Evolutionary conservation across 2,888 invertebrate genomes (phyloP).

Genomic region (Eudemis profundana): DNA sequence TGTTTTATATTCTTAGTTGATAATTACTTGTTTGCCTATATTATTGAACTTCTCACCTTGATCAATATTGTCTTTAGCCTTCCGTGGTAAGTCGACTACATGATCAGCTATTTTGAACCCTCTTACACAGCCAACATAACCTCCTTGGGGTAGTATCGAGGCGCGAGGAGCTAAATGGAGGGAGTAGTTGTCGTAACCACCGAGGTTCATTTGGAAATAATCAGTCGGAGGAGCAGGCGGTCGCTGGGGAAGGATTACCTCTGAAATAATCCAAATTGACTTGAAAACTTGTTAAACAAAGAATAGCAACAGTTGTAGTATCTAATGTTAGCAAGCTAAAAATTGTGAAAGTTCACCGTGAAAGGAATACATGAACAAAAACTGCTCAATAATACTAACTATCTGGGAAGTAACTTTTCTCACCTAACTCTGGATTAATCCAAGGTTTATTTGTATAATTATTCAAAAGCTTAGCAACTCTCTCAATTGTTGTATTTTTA

Average conservation of each 20-base stretch:
- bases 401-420: too few relatives aligned
- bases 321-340: too few relatives aligned
- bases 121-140: slow-evolving; percentile 94
- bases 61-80: slow-evolving; percentile 88
- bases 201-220: slow-evolving; percentile 95
- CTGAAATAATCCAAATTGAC: slow-evolving; percentile 77
- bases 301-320: too few relatives aligned
- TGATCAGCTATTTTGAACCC: slow-evolving; percentile 94
- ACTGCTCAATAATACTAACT: too few relatives aligned
- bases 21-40: too few relatives aligned
- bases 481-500: slow-evolving; percentile 88
- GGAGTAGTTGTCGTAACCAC: slow-evolving; percentile 92
- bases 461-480: slow-evolving; percentile 88
- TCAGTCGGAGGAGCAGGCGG: slow-evolving; percentile 95
- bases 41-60: slow-evolving; percentile 80
- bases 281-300: too few relatives aligned
- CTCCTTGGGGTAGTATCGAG: slow-evolving; percentile 81
- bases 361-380: too few relatives aligned
- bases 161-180: slow-evolving; percentile 80
- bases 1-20: too few relatives aligned
- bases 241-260: slow-evolving; percentile 94
- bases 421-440: slow-evolving; percentile 92
- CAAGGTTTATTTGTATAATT: slow-evolving; percentile 95
- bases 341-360: too few relatives aligned
- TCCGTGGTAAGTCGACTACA: slow-evolving; percentile 90